Evolutionary conservation across 2,888 invertebrate species (phyloP), one percentile per base, ranked within the genome.

Genomic region (Thelaira solivaga): DNA sequence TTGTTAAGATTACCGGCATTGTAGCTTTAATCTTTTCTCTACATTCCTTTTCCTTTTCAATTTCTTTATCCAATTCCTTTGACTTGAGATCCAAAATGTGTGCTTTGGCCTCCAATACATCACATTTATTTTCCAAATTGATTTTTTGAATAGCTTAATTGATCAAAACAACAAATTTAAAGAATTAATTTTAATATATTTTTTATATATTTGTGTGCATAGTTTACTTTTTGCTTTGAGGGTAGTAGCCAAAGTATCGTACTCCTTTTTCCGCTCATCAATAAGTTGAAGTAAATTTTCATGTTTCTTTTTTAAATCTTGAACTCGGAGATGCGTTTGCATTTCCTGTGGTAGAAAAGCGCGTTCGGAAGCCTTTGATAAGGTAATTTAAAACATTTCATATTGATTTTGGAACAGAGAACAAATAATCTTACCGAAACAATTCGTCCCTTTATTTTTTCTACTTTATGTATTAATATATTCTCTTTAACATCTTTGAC

Each of bases 191-290:
- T n/a, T 11, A n/a, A n/a, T 34, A 16, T 2, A 6, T 39, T 13
- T 16, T 13, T 13, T 39, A n/a, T 2, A 36, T 26, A 26, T 26
- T 5, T 6, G 26, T 45, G 53, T 18, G 24, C 43, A 11, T 29
- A 47, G n/a, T 10, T 8, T 76, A 88, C 89, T 88, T 69, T 87
- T 88, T 0, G 82, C 81, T 80, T 87, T 88, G 2, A 88, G 84
- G 8, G 81, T 78, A 41, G 82, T 79, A 2, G 85, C 83, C 16
- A 86, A 69, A 6, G 39, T 65, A n/a, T 88, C 86, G 57, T 82
- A 84, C 51, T 86, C 84, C 18, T 82, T 82, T 36, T 81, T 82
- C 2, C 62, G 49, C 67, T 87, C 87, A 0, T 80, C 77, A 8
- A 83, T 71, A 2, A 69, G 72, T 8, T 69, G 61, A 5, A 83